phyloP scores from a whole-genome alignment of 2,113 vertebrate genomes.

The Columbina picui region DNA sequence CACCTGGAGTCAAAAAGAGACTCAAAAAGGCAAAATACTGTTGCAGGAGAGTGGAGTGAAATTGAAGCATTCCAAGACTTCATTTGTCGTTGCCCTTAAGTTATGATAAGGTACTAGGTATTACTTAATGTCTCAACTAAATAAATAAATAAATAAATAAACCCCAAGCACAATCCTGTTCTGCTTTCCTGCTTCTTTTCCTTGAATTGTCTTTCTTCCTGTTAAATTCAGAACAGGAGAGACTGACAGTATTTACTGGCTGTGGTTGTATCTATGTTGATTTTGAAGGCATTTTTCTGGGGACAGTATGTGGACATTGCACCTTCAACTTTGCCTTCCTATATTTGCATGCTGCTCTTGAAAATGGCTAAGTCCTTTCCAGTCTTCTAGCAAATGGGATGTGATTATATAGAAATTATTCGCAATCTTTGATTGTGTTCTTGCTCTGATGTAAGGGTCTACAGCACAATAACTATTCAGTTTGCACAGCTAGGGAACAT shows the following conservation, averaged over 20 bases:
- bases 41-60: neutral
- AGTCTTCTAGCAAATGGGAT: conserved; percentile 25
- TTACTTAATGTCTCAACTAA: neutral
- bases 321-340: neutral
- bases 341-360: neutral
- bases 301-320: rapidly evolving
- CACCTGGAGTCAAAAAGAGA: neutral
- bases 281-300: neutral
- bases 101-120: neutral
- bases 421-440: neutral
- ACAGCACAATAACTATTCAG: conserved; percentile 9
- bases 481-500: conserved; percentile 30
- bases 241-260: neutral
- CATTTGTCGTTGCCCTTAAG: neutral
- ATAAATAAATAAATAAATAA: neutral
- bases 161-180: neutral
- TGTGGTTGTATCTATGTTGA: neutral
- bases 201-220: neutral
- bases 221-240: neutral
- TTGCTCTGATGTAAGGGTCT: conserved; percentile 12
- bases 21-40: neutral
- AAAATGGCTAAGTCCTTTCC: conserved; percentile 14
- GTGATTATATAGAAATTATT: conserved; percentile 36
- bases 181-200: neutral
- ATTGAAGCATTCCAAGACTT: neutral